Percentiles rank a stretch among this genome's conserved stretches.
Evolutionary conservation across 2,797 vertebrate species (phyloP).

Genomic region (Poeciliopsis presidionis): DNA sequence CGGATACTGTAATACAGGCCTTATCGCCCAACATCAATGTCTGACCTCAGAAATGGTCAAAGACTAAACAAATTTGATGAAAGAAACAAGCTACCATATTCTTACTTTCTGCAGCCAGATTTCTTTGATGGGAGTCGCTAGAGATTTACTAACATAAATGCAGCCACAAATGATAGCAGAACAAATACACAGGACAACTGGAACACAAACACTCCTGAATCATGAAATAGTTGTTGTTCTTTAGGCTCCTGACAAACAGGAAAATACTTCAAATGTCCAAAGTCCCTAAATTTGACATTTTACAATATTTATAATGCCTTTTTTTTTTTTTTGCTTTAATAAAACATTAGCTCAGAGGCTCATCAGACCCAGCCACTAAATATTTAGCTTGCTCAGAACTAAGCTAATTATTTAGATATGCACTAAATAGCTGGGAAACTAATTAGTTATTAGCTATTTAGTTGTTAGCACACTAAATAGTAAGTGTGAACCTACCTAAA

Average conservation of each 20-base stretch:
- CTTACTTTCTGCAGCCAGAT: not conserved
- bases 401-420: too few species aligned
- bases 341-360: not conserved
- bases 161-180: not conserved
- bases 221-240: not conserved
- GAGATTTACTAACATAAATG: not conserved
- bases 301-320: not conserved
- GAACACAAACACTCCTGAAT: not conserved
- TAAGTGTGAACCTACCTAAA: too few species aligned
- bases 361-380: not conserved
- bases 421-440: too few species aligned
- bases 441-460: too few species aligned
- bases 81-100: not conserved
- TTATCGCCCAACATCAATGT: not conserved
- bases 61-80: not conserved
- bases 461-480: too few species aligned
- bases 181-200: not conserved
- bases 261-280: not conserved
- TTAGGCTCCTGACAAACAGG: not conserved
- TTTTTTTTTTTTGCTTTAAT: too few species aligned
- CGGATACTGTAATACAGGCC: not conserved
- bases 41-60: not conserved
- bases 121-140: not conserved
- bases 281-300: not conserved
- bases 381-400: not conserved